phyloP scores from a whole-genome alignment of 37 sponge, comb jelly and placozoan genomes.

The Axinella damicornis region DNA sequence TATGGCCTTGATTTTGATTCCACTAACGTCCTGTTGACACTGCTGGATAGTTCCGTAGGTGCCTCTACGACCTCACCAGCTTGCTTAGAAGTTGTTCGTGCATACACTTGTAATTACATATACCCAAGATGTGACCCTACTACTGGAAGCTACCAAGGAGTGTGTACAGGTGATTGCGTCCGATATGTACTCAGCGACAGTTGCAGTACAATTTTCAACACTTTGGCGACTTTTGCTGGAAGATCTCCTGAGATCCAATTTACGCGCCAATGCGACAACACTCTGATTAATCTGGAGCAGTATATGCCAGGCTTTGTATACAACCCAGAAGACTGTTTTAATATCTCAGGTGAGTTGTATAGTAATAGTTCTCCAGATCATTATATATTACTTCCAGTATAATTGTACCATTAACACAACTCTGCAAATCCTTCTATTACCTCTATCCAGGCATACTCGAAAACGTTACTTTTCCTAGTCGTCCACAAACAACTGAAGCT shows the following conservation, averaged over 20 bases:
- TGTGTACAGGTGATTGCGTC: conserved; percentile 20
- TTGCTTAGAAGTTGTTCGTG: conserved; percentile 14
- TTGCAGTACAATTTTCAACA: neutral
- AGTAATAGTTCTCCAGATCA: no score
- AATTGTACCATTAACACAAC: no score
- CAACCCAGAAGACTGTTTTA: conserved; percentile 6
- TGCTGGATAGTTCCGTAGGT: neutral
- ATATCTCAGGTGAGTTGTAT: conserved; percentile 18
- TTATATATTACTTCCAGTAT: no score
- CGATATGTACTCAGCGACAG: neutral
- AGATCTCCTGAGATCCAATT: neutral
- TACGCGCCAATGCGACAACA: conserved; percentile 8
- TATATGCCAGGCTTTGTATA: no score
- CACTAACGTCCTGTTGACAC: no score
- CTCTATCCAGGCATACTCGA: no score
- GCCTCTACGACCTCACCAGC: no score
- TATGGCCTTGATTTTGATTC: neutral
- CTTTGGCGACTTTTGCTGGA: neutral
- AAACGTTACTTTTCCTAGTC: no score
- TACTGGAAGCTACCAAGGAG: conserved; percentile 3
- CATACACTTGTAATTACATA: conserved; percentile 44
- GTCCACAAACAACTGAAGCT: no score
- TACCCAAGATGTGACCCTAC: conserved; percentile 25
- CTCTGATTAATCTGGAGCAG: neutral
- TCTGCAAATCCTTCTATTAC: no score